Base-by-base conservation (phyloP, 2,113 vertebrate genomes). In the Pangasianodon hypophthalmus region DNA sequence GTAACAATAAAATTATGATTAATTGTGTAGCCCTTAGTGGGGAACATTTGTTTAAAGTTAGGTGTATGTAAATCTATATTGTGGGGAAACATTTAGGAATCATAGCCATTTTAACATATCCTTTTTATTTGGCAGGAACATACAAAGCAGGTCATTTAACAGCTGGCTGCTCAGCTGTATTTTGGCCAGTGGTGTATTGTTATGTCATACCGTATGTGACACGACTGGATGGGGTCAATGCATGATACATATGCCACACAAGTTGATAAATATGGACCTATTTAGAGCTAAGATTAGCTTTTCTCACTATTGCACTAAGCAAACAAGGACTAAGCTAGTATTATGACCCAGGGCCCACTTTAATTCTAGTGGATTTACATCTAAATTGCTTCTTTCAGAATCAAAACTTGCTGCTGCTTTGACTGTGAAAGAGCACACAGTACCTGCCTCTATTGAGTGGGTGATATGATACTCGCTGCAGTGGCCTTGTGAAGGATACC, bases 391-490 rank as follows among this genome's bases (percentile, higher is more conserved):
- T 56, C 6, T 37, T 82, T 82, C 52, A 82, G 52, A 37, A 82
- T 82, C 6, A 81, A 81, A 81, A 8, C 29, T 81, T 81, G 14
- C 77, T 80, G 54, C 29, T 56, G 41, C 60, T 88, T n/a, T 46
- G 52, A 56, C 81, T 80, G 41, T 84, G 29, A 92, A 90, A 89
- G 75, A 86, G 54, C 81, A 79, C 69, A 54, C 24, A 80, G 84
- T 83, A 87, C 50, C 82, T 48, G 79, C 56, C 58, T 80, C 88
- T 60, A 84, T 44, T 83, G 48, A 83, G 46, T 29, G 46, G 52
- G 89, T 87, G 67, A 92, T 69, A 29, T 90, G 89, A 92, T 89
- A 90, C 77, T 24, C 52, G 87, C 52, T 48, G 73, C 64, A 86
- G 73, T 32, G 58, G 44, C 84, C 73, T 54, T 67, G 58, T 54